phyloP scores from a whole-genome alignment of 1,140 invertebrate genomes.

The Drosophila eugracilis region DNA sequence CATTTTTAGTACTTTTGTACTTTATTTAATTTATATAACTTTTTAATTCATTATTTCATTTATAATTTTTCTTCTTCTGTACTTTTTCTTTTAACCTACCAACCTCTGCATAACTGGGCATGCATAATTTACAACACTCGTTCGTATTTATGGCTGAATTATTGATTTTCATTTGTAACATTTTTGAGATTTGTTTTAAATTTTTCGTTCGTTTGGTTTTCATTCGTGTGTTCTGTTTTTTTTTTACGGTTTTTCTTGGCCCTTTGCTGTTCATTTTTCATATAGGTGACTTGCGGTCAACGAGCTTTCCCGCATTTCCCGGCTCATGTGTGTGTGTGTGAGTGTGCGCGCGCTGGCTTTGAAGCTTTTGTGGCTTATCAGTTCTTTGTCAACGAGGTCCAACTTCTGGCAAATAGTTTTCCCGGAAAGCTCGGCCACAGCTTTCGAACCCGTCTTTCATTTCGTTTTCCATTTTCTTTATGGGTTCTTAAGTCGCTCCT shows the following conservation, averaged over 20 bases:
- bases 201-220: slow-evolving; percentile 35
- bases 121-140: slow-evolving; percentile 60
- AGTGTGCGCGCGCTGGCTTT: slow-evolving; percentile 32
- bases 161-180: slow-evolving; percentile 70
- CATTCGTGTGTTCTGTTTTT: no score
- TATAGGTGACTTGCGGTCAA: slow-evolving; percentile 32
- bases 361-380: slow-evolving; percentile 51
- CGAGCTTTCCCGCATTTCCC: slow-evolving; percentile 30
- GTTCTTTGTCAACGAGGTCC: slow-evolving; percentile 29
- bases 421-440: slow-evolving; percentile 33
- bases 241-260: background rate
- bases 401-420: slow-evolving; percentile 28
- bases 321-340: slow-evolving; percentile 9
- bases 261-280: background rate
- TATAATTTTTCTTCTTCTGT: background rate
- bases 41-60: background rate
- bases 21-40: no score
- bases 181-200: slow-evolving; percentile 57
- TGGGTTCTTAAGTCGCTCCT: slow-evolving; percentile 5
- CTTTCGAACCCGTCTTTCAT: slow-evolving; percentile 25
- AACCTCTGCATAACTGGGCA: slow-evolving; percentile 22
- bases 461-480: slow-evolving; percentile 20
- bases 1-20: no score
- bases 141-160: slow-evolving; percentile 71
- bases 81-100: no score